Base-by-base conservation (phyloP, 2,888 invertebrate genomes). In the Hemaris fuciformis region DNA sequence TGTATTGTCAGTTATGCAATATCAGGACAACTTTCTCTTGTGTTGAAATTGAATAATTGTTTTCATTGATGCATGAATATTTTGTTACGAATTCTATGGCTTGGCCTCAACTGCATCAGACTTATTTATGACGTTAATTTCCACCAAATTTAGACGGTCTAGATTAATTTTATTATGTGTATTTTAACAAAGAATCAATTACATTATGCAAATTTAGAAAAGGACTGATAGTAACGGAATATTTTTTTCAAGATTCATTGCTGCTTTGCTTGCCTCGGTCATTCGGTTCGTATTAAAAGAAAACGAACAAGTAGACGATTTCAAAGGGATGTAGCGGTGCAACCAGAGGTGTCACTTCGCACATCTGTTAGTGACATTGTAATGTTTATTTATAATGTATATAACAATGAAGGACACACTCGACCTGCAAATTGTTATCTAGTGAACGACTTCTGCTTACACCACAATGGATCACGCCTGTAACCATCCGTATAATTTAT, bases 401-500 rank as follows among this genome's bases (percentile, higher is more conserved):
- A 67, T 76, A 82, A 87, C 89, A 91, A 90, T 81, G 76, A 67
- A 62, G 56, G 69, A 76, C 80, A 84, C 78, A 86, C 85, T 88
- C 80, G 79, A 90, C 76, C 84, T 83, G 85, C 90, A 89, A 92
- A 91, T 91, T 89, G 88, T 91, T 79, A 86, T 88, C 88, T 85
- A 88, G 86, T 87, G 82, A 79, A 83, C 75, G 70, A 70, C 76
- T 68, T 77, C 65, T 66, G 67, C 63, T 63, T 64, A 57, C 66
- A 72, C 74, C 74, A 90, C 89, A 91, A 91, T 82, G 72, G 85
- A 77, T 81, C 85, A 85, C 87, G 85, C 89, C 88, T 85, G 76
- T 69, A 88, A 86, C 90, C 89, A 88, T 90, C 89, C 88, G 85
- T 91, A 86, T 92, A 92, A 91, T 89, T 85, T 86, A 85, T 78